A percentile compares a stretch with the other conserved stretches of the same genome.
phyloP scores from a whole-genome alignment of 2,888 invertebrate genomes.

The Thecocarcelia acutangulata region DNA sequence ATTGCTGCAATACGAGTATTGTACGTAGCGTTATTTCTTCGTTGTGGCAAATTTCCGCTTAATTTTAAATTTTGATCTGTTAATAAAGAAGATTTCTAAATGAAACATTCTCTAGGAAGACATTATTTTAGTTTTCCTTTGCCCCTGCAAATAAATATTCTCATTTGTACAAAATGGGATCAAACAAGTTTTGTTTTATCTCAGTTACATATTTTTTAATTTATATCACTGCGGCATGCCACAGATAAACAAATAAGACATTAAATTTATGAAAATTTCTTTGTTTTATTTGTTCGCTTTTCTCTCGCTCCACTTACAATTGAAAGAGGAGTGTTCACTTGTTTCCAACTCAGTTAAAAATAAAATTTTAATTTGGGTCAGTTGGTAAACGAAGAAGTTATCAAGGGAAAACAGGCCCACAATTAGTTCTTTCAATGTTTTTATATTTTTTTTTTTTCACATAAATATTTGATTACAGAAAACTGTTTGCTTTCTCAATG shows the following conservation, averaged over 20 bases:
- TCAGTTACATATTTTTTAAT: no score
- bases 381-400: slow-evolving; percentile 30
- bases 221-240: no score
- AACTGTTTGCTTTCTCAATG: neutral
- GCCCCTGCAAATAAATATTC: no score
- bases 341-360: slow-evolving; percentile 33
- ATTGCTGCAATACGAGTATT: slow-evolving; percentile 34
- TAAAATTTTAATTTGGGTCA: slow-evolving; percentile 56
- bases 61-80: neutral
- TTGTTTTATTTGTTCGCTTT: slow-evolving; percentile 5
- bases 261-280: neutral
- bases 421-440: neutral
- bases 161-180: no score
- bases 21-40: neutral
- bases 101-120: no score
- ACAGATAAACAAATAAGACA: no score
- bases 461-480: neutral
- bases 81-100: neutral
- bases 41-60: slow-evolving; percentile 25
- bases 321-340: slow-evolving; percentile 22
- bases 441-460: no score
- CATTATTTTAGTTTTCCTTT: neutral
- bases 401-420: neutral
- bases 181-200: no score
- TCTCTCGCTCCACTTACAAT: slow-evolving; percentile 7